Base-by-base conservation (phyloP, 2,113 vertebrate species). In the Phylloscopus whistleri region DNA sequence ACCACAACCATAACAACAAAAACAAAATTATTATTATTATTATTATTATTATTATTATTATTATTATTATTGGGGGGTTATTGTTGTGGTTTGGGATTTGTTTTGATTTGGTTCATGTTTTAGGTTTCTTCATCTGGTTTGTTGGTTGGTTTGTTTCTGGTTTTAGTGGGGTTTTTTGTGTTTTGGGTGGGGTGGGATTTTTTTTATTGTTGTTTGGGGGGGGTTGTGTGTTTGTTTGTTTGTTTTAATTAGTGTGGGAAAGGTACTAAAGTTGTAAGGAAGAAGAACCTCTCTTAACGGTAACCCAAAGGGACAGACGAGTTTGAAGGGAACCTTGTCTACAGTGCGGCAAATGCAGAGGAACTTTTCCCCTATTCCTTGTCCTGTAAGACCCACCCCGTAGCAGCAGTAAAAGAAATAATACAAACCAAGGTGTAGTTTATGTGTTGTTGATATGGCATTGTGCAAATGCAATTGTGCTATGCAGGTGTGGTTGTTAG, bases 401-500 rank as follows among this genome's bases (percentile, higher is more conserved):
- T 43, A 84, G n/a, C 31, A 92, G 44, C 56, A 81, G 31, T 75
- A 87, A 81, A 92, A 87, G 86, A 89, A 89, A 91, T 90, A 94
- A 94, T 43, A 51, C 41, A 84, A 95, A 87, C 73, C 14, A 72
- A 24, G 52, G 35, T 84, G 41, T 53, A 92, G 73, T 93, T 90
- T 84, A 89, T 84, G 35, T 72, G 43, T 48, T 94, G 62, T 95
- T 78, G 51, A 51, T 84, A 48, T 52, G 90, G 48, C 46, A 90
- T 26, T 93, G 90, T 88, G 51, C 0, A 1, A 84, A 90, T 5
- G 0, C 44, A 63, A 92, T 94, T 94, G n/a, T 77, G 63, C 43
- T 81, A 35, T 44, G 35, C 37, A 59, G 87, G 41, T 93, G 52
- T 16, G n/a, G 21, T 84, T 89, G 39, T 94, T 89, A 64, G 69